Evolutionary conservation across 2,113 vertebrate species (phyloP), one percentile per base, ranked within the genome.

Genomic region (Etheostoma spectabile): DNA sequence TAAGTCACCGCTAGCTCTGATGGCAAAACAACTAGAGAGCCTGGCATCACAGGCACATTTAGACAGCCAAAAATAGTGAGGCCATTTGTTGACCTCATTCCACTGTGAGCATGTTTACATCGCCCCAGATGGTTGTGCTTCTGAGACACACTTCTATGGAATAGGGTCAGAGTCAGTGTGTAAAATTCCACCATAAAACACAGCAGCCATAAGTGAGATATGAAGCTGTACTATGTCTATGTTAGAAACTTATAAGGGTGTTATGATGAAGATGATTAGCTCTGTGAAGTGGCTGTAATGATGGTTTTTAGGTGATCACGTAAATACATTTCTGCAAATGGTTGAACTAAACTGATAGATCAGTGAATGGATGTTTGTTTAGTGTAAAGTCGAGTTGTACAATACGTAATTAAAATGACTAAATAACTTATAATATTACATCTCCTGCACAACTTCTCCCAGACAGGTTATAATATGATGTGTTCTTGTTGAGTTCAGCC

Each of bases 61-160:
- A 33, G 60, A 33, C 49, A 38, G 52, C 59, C 78, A 84, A 79
- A 90, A 87, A 90, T 89, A 91, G 86, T 69, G 64, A 22, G 8
- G 62, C 66, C 56, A 48, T 51, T 65, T 61, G 73, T 77, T 42
- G 78, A 71, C 78, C 59, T 27, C 75, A 79, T 85, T 85, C 83
- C 77, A 68, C 53, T 16, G 42, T 1, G 77, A 77, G 38, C 13
- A 19, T 76, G 78, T 80, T 88, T 85, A 77, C 55, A 1, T 79
- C 15, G 0, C 70, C 66, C 12, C 27, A 62, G 48, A 79, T 60
- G 35, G 74, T 51, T n/a, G 19, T 14, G 49, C 24, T 52, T 19
- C 30, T 8, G 45, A 70, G 8, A 38, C 8, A 21, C n/a, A 38
- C 75, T 10, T 49, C 4, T 27, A 55, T 35, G 33, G 48, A 74